Conservation (phyloP, 2,113 vertebrate genomes). For the Struthidea cinerea region DNA sequence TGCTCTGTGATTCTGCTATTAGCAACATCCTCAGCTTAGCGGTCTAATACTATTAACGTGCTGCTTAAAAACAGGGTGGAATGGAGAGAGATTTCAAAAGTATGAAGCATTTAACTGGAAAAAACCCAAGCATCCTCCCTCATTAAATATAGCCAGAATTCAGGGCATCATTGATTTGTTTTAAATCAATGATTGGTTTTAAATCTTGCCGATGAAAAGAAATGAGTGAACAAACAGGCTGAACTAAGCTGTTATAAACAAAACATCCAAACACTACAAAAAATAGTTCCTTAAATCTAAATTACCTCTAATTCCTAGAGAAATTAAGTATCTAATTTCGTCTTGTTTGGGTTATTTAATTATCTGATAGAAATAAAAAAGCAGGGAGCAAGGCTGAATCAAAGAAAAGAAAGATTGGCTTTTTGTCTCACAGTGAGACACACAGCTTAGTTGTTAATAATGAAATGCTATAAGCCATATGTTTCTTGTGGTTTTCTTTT, state of each 20-base stretch:
- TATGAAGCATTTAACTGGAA: neutral
- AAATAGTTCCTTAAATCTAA: conserved; percentile 47
- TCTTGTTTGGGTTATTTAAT: conserved; percentile 69
- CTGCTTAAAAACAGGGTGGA: neutral
- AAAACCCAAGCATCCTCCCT: neutral
- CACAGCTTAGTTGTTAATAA: conserved; percentile 51
- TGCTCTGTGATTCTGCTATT: neutral
- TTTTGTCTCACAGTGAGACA: conserved; percentile 55
- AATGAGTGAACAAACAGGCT: neutral
- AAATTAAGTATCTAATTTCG: conserved; percentile 63
- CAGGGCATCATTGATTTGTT: neutral
- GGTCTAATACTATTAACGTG: neutral
- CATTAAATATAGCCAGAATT: neutral
- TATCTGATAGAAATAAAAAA: conserved; percentile 52
- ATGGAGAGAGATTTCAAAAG: neutral
- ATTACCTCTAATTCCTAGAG: conserved; percentile 51
- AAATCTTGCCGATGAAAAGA: conserved; percentile 23
- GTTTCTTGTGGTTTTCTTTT: conserved; percentile 56
- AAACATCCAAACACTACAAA: conserved; percentile 10
- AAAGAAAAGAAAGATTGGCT: conserved; percentile 58
- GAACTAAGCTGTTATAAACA: neutral
- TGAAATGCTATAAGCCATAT: conserved; percentile 58
- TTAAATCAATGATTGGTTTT: conserved; percentile 20
- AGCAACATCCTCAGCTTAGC: neutral
- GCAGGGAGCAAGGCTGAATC: conserved; percentile 25